These are phyloP conservation scores for Mimumesa dahlbomi DNA, from an alignment of 2,888 invertebrate species.

Conservation along the genomic window DNA sequence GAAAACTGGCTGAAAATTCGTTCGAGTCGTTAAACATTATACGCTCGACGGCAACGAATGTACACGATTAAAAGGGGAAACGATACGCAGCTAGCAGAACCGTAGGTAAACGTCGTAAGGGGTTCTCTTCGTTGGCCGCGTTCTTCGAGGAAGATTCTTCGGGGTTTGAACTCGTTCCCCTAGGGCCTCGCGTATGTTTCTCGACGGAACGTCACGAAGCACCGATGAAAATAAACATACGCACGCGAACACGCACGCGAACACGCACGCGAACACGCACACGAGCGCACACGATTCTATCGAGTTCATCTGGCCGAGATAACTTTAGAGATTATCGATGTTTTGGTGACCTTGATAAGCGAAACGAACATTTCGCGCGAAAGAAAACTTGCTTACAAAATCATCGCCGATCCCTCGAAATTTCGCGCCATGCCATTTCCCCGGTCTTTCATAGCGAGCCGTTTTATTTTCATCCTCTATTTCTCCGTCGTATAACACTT, in stretches of 20 bases:
- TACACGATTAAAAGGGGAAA: no score
- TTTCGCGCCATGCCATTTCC: not conserved
- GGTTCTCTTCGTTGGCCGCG: not conserved
- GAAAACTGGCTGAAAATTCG: no score
- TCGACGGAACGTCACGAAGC: not conserved
- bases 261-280: constrained; percentile 1
- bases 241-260: no score
- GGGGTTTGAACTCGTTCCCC: no score
- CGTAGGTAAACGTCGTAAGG: no score
- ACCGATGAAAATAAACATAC: not conserved
- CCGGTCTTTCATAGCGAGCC: no score
- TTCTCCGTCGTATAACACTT: not conserved
- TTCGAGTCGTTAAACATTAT: no score
- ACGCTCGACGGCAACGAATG: no score
- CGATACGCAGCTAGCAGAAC: no score
- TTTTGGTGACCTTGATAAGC: constrained; percentile 42
- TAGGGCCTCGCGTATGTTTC: not conserved
- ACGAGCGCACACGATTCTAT: constrained; percentile 29
- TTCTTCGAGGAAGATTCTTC: not conserved
- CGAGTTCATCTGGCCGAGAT: constrained; percentile 16
- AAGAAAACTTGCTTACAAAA: no score
- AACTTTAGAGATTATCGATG: constrained; percentile 34
- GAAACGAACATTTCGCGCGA: not conserved
- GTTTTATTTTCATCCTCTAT: not conserved
- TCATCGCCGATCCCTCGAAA: no score